Conservation (phyloP, 2,113 vertebrate species). For the Thoracochromis brauschi region DNA sequence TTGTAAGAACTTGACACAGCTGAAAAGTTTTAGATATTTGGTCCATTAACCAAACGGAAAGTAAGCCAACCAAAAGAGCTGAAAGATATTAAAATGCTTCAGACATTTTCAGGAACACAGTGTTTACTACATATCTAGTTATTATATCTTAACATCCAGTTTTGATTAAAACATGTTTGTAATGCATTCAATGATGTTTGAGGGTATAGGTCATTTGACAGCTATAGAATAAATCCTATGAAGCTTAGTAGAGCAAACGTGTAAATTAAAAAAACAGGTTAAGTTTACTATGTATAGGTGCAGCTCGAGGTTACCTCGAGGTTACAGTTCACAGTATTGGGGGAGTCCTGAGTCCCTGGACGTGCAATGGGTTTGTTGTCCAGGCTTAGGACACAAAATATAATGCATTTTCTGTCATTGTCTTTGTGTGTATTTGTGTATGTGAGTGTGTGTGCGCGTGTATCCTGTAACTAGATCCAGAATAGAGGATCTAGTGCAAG, state of each 20-base stretch:
- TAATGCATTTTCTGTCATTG: not conserved
- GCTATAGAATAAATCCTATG: not conserved
- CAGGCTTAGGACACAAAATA: not conserved
- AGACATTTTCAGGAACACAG: not conserved
- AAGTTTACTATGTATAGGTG: not conserved
- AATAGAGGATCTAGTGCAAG: not conserved
- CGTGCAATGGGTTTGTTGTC: not conserved
- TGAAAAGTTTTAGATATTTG: not conserved
- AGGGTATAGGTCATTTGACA: not conserved
- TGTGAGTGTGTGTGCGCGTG: not conserved
- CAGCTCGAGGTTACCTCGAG: not conserved
- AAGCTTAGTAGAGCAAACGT: not conserved
- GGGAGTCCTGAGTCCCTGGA: not conserved
- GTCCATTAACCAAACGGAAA: not conserved
- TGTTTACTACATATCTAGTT: not conserved
- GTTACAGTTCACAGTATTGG: not conserved
- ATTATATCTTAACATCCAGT: not conserved
- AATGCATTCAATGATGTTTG: not conserved
- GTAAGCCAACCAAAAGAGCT: not conserved
- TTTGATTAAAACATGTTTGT: not conserved
- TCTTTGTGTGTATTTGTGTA: not conserved
- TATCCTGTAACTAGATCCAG: conserved; percentile 22
- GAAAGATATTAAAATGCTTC: not conserved
- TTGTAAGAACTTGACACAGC: not conserved
- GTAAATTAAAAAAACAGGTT: not conserved